Conservation (phyloP, 2,888 invertebrate species). For the Lepidocyrtinus sp. region DNA sequence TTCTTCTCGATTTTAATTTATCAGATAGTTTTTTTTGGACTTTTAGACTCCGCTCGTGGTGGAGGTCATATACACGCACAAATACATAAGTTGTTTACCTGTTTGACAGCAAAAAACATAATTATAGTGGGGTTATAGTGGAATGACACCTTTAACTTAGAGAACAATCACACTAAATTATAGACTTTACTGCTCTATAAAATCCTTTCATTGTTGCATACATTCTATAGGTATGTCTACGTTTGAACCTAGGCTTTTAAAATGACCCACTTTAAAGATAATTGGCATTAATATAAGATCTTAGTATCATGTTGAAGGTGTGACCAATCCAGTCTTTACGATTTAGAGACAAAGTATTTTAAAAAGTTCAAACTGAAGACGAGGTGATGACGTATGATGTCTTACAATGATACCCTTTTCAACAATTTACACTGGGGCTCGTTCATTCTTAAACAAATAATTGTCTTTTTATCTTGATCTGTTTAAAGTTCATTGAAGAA, state of each 20-base stretch:
- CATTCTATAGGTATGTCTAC: background rate
- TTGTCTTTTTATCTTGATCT: too few relatives aligned
- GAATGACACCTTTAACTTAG: conserved; percentile 35
- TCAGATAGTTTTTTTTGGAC: too few relatives aligned
- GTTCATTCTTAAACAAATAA: too few relatives aligned
- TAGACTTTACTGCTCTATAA: background rate
- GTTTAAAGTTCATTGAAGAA: too few relatives aligned
- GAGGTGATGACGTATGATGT: background rate
- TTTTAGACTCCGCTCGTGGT: too few relatives aligned
- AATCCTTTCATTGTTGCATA: background rate
- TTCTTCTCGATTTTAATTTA: too few relatives aligned
- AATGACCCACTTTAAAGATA: conserved; percentile 8
- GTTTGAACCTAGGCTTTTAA: background rate
- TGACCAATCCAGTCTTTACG: conserved; percentile 24
- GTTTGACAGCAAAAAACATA: conserved; percentile 39
- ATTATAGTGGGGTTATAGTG: conserved; percentile 26
- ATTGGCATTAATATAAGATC: background rate
- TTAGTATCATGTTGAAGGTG: conserved; percentile 24
- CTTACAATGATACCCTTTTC: too few relatives aligned
- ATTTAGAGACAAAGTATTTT: background rate
- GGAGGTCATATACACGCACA: conserved; percentile 2
- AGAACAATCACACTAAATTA: background rate
- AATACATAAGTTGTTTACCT: conserved; percentile 17
- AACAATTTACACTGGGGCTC: too few relatives aligned
- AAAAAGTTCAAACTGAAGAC: conserved; percentile 4